These are phyloP conservation scores for Panulirus ornatus DNA, from an alignment of 1,140 invertebrate species.

Conservation along the genomic window DNA sequence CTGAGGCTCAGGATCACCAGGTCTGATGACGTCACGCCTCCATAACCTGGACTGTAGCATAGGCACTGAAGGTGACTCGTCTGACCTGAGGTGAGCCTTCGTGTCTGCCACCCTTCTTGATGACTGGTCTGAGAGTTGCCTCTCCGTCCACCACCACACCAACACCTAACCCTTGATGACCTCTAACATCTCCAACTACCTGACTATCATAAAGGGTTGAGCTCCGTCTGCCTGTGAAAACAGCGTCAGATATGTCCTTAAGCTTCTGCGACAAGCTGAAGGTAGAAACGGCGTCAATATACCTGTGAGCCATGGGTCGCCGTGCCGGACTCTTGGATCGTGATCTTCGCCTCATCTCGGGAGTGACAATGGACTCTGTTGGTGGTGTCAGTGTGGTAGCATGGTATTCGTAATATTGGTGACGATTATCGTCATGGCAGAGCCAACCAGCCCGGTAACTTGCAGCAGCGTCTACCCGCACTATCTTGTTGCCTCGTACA, in stretches of 20 bases:
- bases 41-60: conserved; percentile 75
- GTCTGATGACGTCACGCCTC: conserved; percentile 43
- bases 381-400: conserved; percentile 10
- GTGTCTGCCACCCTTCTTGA: conserved; percentile 69
- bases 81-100: conserved; percentile 55
- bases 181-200: conserved; percentile 18
- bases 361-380: conserved; percentile 29
- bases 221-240: conserved; percentile 30
- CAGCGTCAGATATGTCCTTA: conserved; percentile 69
- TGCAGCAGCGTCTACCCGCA: conserved; percentile 67
- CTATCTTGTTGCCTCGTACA: conserved; percentile 65
- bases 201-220: background rate
- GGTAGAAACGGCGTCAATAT: conserved; percentile 63
- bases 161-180: conserved; percentile 34
- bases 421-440: background rate
- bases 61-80: conserved; percentile 75
- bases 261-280: conserved; percentile 72
- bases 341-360: conserved; percentile 63
- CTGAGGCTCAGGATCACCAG: background rate
- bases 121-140: conserved; percentile 70
- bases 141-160: conserved; percentile 22
- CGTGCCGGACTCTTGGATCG: conserved; percentile 74
- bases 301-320: conserved; percentile 56
- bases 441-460: conserved; percentile 43
- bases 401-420: conserved; percentile 62